These are phyloP conservation scores for Notiomystis cincta DNA, from an alignment of 2,113 vertebrate species.

Conservation along the genomic window DNA sequence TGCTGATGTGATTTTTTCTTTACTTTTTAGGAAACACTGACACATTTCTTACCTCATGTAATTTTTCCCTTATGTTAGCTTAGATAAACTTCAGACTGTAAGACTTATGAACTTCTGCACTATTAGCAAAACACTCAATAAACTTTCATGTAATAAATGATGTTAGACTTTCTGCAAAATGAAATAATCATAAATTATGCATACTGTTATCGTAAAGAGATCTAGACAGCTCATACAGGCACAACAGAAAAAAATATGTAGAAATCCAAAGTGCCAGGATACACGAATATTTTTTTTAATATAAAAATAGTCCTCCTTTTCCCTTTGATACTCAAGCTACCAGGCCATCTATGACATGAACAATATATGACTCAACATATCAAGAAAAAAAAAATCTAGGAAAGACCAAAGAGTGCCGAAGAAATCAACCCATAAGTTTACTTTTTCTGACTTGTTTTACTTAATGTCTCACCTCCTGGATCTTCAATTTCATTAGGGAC, in stretches of 20 bases:
- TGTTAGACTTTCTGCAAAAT: background rate
- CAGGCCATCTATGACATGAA: background rate
- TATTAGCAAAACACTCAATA: background rate
- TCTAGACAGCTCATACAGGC: background rate
- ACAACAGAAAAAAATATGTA: background rate
- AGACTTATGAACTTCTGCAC: background rate
- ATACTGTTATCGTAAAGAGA: background rate
- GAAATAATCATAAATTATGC: background rate
- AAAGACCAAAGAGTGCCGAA: rapidly evolving
- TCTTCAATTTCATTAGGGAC: background rate
- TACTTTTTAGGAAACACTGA: background rate
- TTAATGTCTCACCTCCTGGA: background rate
- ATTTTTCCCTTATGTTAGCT: background rate
- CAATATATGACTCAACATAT: background rate
- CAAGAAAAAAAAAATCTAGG: background rate
- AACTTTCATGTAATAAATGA: background rate
- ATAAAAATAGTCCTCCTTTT: background rate
- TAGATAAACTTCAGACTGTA: background rate
- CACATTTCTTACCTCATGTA: background rate
- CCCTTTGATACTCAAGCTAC: background rate
- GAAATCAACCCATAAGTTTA: background rate
- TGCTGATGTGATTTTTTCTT: background rate
- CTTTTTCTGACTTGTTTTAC: background rate
- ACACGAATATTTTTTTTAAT: background rate
- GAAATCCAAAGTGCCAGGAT: background rate